phyloP scores from a whole-genome alignment of 2,888 invertebrate species.

The Eupithecia vulgata region DNA sequence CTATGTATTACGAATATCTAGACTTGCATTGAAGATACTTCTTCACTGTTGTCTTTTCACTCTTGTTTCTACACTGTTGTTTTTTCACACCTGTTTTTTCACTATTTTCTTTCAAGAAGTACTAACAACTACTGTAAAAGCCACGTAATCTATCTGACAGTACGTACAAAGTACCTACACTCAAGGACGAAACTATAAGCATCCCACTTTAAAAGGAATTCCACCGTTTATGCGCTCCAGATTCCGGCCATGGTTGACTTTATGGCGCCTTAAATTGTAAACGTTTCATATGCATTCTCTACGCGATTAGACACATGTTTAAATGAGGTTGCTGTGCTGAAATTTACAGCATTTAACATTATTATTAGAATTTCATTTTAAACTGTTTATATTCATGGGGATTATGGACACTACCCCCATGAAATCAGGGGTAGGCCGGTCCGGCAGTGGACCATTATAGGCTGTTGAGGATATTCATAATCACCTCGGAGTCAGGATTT shows the following conservation, averaged over 20 bases:
- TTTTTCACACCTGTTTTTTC: no score
- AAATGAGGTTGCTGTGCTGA: background rate
- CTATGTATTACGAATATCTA: no score
- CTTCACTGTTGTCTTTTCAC: no score
- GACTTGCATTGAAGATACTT: no score
- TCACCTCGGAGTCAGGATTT: no score
- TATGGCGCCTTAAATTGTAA: conserved; percentile 7
- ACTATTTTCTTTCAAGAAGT: no score
- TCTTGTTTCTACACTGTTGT: no score
- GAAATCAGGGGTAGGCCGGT: no score
- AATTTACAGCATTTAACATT: background rate
- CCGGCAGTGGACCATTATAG: no score
- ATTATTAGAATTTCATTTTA: background rate
- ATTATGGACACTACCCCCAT: no score
- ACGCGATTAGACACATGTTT: background rate
- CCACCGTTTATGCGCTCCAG: conserved; percentile 12
- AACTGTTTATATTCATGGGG: background rate
- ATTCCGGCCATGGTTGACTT: background rate
- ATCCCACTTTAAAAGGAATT: conserved; percentile 13
- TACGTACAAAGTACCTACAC: conserved; percentile 8
- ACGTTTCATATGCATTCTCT: conserved; percentile 8
- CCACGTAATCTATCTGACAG: background rate
- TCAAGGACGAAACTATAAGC: conserved; percentile 6
- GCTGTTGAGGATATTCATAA: no score
- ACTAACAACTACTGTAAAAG: no score